Evolutionary conservation across 2,888 invertebrate genomes (phyloP), one percentile per base, ranked within the genome.

Genomic region (Lymantria dispar): DNA sequence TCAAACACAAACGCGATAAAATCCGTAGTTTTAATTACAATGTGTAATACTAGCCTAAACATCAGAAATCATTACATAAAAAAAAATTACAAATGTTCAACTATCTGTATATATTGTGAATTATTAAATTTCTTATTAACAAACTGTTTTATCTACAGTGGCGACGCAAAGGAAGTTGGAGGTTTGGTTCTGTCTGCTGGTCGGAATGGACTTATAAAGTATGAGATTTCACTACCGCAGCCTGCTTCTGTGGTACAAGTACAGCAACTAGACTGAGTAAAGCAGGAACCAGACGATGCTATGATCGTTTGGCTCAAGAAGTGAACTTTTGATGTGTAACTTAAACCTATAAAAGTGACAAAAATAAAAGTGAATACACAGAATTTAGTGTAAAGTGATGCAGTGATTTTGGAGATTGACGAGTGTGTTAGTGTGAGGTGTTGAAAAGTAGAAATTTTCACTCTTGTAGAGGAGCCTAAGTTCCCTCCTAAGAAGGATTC

Each of bases 161-260:
- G 80, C 11, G 91, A 90, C 54, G 86, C 83, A 8, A 91, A 89
- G 61, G 92, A 88, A 61, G 83, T 87, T 0, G 85, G 85, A 11
- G 83, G 81, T 0, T 78, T 83, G 52, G 92, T 83, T 59, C 84
- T 87, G 48, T 92, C 80, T 37, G 80, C 80, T 56, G 92, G 81
- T 40, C 83, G 79, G 58, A 82, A 80, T 46, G 92, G 76, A 54
- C 91, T 93, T 50, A 93, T 93, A 64, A 93, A 93, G 76, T 93
- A 93, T 72, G 93, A 93, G 80, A 93, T 93, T 60, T 83, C 88
- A 22, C 85, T 93, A 58, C 93, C 92, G 1, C 92, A 87, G 15
- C 88, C 91, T 53, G 74, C 80, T 7, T 83, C 87, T 0, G 90
- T 89, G 3, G 89, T 92, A 0, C 91, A 91, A 56, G 91, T 92